phyloP scores from a whole-genome alignment of 2,797 vertebrate genomes.

The Thalassophryne amazonica region DNA sequence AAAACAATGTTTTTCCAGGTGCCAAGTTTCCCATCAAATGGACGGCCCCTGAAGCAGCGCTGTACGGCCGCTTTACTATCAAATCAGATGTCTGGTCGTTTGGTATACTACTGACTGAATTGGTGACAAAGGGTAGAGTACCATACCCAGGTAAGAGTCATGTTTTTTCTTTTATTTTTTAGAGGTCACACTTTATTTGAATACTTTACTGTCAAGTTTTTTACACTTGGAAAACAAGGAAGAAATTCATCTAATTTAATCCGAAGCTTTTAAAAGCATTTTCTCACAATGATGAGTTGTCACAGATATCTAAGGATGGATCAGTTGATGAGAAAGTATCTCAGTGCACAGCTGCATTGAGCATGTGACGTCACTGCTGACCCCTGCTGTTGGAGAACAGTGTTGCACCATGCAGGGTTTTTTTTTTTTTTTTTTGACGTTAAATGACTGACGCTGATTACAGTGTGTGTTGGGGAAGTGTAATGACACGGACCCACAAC shows the following conservation, averaged over 20 bases:
- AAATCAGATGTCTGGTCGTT: slow-evolving; percentile 98
- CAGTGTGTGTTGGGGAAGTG: too few species aligned
- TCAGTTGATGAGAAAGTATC: slow-evolving; percentile 29
- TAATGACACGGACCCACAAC: too few species aligned
- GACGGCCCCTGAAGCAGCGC: slow-evolving; percentile 94
- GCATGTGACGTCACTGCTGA: slow-evolving; percentile 5
- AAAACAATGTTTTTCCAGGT: too few species aligned
- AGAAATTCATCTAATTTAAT: background rate
- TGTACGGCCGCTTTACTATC: slow-evolving; percentile 96
- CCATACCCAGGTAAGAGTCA: slow-evolving; percentile 93
- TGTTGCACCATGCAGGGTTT: too few species aligned
- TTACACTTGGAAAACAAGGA: background rate
- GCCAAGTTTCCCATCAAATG: slow-evolving; percentile 98
- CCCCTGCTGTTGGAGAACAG: slow-evolving; percentile 48
- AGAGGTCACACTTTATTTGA: background rate
- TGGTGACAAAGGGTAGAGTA: slow-evolving; percentile 96
- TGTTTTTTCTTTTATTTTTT: background rate
- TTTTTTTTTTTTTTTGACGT: too few species aligned
- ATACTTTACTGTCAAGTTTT: background rate
- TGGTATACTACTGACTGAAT: slow-evolving; percentile 94
- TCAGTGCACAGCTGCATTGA: too few species aligned
- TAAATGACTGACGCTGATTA: too few species aligned
- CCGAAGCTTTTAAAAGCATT: background rate
- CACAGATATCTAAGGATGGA: slow-evolving; percentile 27
- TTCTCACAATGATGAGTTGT: slow-evolving; percentile 26